These are phyloP conservation scores for Actias luna DNA, from an alignment of 2,888 invertebrate genomes.

Conservation along the genomic window DNA sequence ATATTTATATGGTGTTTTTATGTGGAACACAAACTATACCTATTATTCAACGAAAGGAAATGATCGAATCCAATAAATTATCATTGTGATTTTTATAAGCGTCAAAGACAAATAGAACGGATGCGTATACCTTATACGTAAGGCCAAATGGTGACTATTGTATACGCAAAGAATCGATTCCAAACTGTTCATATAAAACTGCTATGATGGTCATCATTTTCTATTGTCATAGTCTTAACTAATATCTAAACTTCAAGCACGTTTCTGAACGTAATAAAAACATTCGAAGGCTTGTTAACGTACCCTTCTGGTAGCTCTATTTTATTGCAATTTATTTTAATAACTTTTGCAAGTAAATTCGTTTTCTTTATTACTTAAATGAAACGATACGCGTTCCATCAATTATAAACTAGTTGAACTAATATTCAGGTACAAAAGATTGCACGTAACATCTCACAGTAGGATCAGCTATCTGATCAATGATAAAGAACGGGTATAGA, in stretches of 20 bases:
- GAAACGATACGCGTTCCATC: too few relatives aligned
- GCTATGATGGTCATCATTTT: background rate
- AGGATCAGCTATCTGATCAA: too few relatives aligned
- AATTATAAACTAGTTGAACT: too few relatives aligned
- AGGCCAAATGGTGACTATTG: background rate
- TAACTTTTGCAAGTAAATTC: too few relatives aligned
- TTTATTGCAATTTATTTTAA: too few relatives aligned
- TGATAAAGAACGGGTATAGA: too few relatives aligned
- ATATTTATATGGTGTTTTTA: background rate
- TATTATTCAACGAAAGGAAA: conserved; percentile 1
- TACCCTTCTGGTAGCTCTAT: too few relatives aligned
- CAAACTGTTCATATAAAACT: background rate
- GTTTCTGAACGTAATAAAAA: too few relatives aligned
- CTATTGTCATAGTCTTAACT: background rate
- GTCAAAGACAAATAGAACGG: conserved; percentile 4
- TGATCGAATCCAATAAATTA: background rate
- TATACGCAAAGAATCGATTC: background rate
- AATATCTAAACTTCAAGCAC: background rate
- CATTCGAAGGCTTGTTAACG: too few relatives aligned
- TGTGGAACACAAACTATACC: background rate
- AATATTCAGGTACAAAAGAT: too few relatives aligned
- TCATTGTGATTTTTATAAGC: conserved; percentile 1
- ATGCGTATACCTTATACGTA: conserved; percentile 2
- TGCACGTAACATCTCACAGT: too few relatives aligned
- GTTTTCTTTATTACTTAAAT: too few relatives aligned